These are phyloP conservation scores for Samia ricini DNA, from an alignment of 1,140 invertebrate genomes.

Conservation along the genomic window DNA sequence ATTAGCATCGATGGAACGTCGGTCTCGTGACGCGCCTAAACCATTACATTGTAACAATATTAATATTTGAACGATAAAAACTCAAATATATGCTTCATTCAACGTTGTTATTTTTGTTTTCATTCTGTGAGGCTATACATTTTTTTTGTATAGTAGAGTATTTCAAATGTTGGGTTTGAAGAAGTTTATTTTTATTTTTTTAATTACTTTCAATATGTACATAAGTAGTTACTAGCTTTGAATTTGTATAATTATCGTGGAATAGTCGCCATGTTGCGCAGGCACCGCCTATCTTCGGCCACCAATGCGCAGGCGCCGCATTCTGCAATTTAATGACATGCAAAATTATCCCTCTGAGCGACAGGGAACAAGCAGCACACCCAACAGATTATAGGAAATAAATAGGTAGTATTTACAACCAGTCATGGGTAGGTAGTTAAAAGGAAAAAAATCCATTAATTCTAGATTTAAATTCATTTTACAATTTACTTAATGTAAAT, in stretches of 20 bases:
- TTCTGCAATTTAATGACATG: conserved; percentile 41
- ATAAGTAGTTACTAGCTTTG: background rate
- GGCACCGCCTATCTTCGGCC: conserved; percentile 10
- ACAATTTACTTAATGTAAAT: no score
- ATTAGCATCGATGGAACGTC: no score
- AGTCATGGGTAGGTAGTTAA: background rate
- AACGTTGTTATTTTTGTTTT: no score
- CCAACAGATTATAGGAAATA: conserved; percentile 32
- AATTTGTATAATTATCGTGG: background rate
- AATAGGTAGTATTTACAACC: background rate
- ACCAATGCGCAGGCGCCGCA: conserved; percentile 34
- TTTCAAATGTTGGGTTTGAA: no score
- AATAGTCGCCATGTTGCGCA: background rate
- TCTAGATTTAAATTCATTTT: background rate
- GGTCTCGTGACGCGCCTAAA: no score
- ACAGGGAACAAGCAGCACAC: conserved; percentile 9
- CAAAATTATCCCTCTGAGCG: conserved; percentile 50
- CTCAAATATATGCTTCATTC: no score
- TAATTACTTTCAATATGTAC: background rate
- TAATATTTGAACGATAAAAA: no score
- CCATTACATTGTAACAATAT: no score
- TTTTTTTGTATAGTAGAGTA: no score
- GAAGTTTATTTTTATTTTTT: no score
- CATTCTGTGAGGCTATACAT: no score
- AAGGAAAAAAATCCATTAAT: background rate